Evolutionary conservation across 2,797 vertebrate genomes (phyloP).

Genomic region (Columba guinea): DNA sequence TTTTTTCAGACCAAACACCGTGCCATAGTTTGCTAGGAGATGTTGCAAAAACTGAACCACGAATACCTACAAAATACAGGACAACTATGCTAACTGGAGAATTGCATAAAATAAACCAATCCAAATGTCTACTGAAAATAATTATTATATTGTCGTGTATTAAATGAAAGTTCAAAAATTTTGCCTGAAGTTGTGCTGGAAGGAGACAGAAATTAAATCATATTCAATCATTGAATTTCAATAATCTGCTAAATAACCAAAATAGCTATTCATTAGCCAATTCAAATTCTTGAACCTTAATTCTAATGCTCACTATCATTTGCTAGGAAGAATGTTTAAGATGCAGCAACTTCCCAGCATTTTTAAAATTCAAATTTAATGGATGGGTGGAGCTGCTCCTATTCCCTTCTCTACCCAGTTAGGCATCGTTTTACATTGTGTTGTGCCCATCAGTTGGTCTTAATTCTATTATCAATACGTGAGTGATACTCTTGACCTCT

Average conservation of each 20-base stretch:
- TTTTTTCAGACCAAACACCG: not conserved
- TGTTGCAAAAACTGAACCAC: not conserved
- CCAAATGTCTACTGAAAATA: not conserved
- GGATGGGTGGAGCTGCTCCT: not conserved
- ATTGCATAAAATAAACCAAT: not conserved
- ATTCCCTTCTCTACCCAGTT: not conserved
- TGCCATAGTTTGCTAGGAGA: not conserved
- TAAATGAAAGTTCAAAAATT: not conserved
- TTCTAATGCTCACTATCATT: not conserved
- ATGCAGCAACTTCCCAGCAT: not conserved
- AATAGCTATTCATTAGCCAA: not conserved
- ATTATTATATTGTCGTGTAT: not conserved
- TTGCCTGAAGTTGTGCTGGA: not conserved
- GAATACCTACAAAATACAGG: not conserved
- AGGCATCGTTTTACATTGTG: fast-evolving
- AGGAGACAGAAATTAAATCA: not conserved
- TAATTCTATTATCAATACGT: fast-evolving
- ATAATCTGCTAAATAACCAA: not conserved
- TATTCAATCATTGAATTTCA: not conserved
- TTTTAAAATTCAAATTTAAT: not conserved
- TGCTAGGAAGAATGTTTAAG: not conserved
- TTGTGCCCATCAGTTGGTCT: not conserved
- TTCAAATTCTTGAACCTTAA: not conserved
- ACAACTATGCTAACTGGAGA: not conserved
- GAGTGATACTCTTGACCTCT: not conserved